phyloP scores from a whole-genome alignment of 2,113 vertebrate genomes.

The Corythaeola cristata region DNA sequence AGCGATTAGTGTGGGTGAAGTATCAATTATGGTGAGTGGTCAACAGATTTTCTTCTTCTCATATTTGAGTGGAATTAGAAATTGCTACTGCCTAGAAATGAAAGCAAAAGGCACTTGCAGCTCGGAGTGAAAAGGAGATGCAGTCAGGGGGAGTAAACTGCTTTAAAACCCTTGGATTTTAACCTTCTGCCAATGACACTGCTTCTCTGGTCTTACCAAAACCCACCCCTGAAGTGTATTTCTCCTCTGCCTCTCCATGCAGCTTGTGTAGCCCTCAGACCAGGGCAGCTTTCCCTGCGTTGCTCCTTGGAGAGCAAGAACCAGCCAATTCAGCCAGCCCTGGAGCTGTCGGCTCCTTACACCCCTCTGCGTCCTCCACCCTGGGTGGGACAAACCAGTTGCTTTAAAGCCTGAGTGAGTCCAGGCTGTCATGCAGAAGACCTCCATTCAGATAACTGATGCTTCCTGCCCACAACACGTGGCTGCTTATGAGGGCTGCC shows the following conservation, averaged over 20 bases:
- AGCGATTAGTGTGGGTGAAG: neutral
- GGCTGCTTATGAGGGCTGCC: neutral
- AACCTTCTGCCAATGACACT: neutral
- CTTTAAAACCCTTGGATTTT: neutral
- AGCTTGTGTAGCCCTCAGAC: neutral
- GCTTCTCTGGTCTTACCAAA: neutral
- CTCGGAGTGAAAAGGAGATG: neutral
- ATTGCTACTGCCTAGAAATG: neutral
- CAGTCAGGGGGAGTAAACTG: neutral
- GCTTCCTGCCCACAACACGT: neutral
- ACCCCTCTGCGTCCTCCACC: neutral
- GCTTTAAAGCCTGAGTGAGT: neutral
- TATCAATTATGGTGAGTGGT: neutral
- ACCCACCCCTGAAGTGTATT: neutral
- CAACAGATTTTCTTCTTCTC: neutral
- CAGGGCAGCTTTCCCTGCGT: neutral
- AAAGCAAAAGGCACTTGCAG: neutral
- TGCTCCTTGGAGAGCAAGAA: neutral
- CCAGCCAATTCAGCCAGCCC: neutral
- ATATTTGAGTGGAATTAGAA: neutral
- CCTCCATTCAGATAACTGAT: neutral
- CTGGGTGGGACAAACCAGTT: neutral
- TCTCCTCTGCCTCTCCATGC: neutral
- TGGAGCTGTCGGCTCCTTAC: neutral
- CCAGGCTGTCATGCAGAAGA: fast-evolving